Percentiles rank a stretch among this genome's conserved stretches.
Conservation (phyloP, 2,888 invertebrate genomes). For the Mycogona germanica region DNA sequence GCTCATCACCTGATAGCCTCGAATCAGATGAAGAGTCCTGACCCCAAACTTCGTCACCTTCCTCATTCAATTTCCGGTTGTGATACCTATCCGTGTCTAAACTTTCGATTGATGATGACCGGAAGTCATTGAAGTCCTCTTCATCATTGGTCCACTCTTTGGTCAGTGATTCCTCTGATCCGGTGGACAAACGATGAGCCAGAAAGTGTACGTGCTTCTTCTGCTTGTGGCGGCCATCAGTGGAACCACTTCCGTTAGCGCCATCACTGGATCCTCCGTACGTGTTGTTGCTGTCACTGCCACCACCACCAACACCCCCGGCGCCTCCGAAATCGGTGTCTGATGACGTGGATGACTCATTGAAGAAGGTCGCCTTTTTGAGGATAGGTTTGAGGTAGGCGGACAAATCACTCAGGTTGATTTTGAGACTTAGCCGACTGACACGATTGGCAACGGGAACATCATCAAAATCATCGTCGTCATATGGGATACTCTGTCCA, state of each 20-base stretch:
- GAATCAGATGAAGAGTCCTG: too few relatives aligned
- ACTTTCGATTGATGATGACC: too few relatives aligned
- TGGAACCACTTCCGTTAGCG: slow-evolving; percentile 38
- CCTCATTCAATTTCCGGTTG: too few relatives aligned
- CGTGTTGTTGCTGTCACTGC: slow-evolving; percentile 12
- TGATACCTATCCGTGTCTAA: too few relatives aligned
- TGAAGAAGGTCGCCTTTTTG: slow-evolving; percentile 37
- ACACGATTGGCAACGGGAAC: too few relatives aligned
- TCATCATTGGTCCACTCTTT: too few relatives aligned
- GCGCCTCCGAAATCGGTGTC: slow-evolving; percentile 44
- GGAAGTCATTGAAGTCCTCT: too few relatives aligned
- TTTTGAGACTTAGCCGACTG: slow-evolving; percentile 7
- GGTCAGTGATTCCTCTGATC: slow-evolving; percentile 6
- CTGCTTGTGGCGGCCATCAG: slow-evolving; percentile 29
- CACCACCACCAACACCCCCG: slow-evolving; percentile 5
- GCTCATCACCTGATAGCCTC: too few relatives aligned
- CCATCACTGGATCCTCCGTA: too few relatives aligned
- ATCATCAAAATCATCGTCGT: not conserved
- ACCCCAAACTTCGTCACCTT: too few relatives aligned
- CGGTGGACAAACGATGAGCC: slow-evolving; percentile 9
- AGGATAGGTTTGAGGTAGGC: slow-evolving; percentile 39
- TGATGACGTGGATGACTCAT: slow-evolving; percentile 24
- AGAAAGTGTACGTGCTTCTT: slow-evolving; percentile 35
- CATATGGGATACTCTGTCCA: not conserved
- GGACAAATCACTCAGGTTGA: slow-evolving; percentile 11